Evolutionary conservation across 2,888 invertebrate species (phyloP).

Genomic region (Morpho achilles): DNA sequence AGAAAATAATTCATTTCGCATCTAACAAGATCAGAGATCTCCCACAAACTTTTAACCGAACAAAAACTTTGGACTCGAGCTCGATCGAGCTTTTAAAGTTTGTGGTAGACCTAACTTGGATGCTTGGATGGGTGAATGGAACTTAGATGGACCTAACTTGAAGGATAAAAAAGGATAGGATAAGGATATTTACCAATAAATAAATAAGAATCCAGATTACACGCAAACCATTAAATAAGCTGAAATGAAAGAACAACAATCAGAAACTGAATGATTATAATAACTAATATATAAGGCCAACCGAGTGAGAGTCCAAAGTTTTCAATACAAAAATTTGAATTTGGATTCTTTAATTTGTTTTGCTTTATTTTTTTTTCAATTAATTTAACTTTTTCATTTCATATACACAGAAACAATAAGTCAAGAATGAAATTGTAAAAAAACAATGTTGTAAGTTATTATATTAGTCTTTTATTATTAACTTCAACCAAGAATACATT

Average conservation of each 20-base stretch:
- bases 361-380: too few relatives aligned
- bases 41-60: slow-evolving; percentile 57
- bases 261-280: slow-evolving; percentile 33
- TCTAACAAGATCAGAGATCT: slow-evolving; percentile 39
- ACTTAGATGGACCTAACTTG: slow-evolving; percentile 33
- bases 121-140: neutral
- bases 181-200: slow-evolving; percentile 69
- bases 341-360: too few relatives aligned
- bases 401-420: too few relatives aligned
- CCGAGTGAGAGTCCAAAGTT: slow-evolving; percentile 69
- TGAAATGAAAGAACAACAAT: slow-evolving; percentile 56
- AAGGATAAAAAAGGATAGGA: slow-evolving; percentile 25
- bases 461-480: too few relatives aligned
- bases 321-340: slow-evolving; percentile 50
- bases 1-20: neutral
- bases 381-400: too few relatives aligned
- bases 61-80: slow-evolving; percentile 58
- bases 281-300: slow-evolving; percentile 28
- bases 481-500: too few relatives aligned
- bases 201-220: slow-evolving; percentile 67
- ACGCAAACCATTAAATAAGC: slow-evolving; percentile 79
- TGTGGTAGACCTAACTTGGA: slow-evolving; percentile 53
- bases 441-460: too few relatives aligned
- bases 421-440: too few relatives aligned
- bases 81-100: slow-evolving; percentile 59